phyloP scores from a whole-genome alignment of 2,113 vertebrate genomes.

The Nematolebias whitei region DNA sequence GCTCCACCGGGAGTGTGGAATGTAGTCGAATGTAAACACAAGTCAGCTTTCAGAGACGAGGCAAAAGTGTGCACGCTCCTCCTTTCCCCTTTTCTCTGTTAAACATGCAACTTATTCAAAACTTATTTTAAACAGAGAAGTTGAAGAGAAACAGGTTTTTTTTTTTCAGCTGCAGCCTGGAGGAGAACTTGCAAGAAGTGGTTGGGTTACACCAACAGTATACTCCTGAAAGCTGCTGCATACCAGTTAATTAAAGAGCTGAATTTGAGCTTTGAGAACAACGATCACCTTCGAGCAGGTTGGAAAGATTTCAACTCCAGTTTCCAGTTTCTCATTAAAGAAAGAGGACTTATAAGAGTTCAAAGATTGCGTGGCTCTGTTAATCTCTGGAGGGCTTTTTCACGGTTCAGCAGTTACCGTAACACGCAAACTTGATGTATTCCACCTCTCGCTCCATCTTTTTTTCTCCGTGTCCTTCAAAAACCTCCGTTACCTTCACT shows the following conservation, averaged over 20 bases:
- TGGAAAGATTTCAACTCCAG: constrained; percentile 11
- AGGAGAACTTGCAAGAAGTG: constrained; percentile 25
- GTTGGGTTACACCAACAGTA: constrained; percentile 23
- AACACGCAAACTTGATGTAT: constrained; percentile 57
- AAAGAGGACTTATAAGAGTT: constrained; percentile 29
- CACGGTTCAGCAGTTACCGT: constrained; percentile 55
- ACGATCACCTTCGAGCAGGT: constrained; percentile 44
- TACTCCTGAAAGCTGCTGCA: neutral
- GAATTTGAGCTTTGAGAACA: constrained; percentile 8
- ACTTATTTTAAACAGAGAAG: constrained; percentile 32
- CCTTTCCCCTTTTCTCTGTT: neutral
- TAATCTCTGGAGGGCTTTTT: constrained; percentile 56
- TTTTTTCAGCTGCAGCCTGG: constrained; percentile 39
- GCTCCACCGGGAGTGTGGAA: constrained; percentile 49
- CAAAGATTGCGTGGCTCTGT: constrained; percentile 30
- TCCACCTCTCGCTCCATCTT: constrained; percentile 50
- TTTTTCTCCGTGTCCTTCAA: constrained; percentile 52
- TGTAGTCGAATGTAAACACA: constrained; percentile 65
- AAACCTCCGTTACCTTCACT: constrained; percentile 41
- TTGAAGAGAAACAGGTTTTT: constrained; percentile 33
- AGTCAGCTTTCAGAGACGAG: constrained; percentile 59
- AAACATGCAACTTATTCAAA: constrained; percentile 37
- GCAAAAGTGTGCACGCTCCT: constrained; percentile 3
- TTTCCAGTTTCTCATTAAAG: constrained; percentile 10
- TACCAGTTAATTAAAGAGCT: constrained; percentile 15